These are phyloP conservation scores for Cataglyphis hispanica DNA, from an alignment of 1,140 invertebrate species.

Conservation along the genomic window DNA sequence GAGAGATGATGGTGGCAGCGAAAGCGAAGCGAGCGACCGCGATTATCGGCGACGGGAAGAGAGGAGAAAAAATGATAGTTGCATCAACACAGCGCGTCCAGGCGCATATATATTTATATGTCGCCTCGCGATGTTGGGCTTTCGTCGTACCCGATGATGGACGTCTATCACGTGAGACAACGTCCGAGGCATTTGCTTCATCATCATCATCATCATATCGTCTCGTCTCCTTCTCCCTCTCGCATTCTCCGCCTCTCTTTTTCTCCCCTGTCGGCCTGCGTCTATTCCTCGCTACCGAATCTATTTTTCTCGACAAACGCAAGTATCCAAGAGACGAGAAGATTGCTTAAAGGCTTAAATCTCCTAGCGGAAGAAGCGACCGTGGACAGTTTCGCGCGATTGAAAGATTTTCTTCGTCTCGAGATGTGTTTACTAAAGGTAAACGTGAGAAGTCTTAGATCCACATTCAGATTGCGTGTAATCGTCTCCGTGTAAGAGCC, in stretches of 20 bases:
- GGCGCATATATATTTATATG: constrained; percentile 70
- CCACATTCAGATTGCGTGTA: background rate
- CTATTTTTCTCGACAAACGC: background rate
- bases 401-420: background rate
- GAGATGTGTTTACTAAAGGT: background rate
- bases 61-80: constrained; percentile 66
- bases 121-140: constrained; percentile 71
- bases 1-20: constrained; percentile 20
- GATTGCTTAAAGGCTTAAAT: background rate
- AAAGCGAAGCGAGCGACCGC: constrained; percentile 62
- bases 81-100: constrained; percentile 70
- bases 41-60: constrained; percentile 66
- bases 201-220: constrained; percentile 23
- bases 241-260: constrained; percentile 8
- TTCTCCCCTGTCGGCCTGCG: background rate
- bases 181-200: constrained; percentile 59
- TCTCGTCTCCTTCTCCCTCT: background rate
- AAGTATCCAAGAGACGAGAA: constrained; percentile 10
- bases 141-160: constrained; percentile 75
- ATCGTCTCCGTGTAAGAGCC: background rate
- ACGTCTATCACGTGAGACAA: constrained; percentile 78
- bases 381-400: background rate
- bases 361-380: background rate
- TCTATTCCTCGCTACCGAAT: background rate
- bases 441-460: background rate